These are phyloP conservation scores for Anthrax anthrax DNA, from an alignment of 2,888 invertebrate genomes.

Conservation along the genomic window DNA sequence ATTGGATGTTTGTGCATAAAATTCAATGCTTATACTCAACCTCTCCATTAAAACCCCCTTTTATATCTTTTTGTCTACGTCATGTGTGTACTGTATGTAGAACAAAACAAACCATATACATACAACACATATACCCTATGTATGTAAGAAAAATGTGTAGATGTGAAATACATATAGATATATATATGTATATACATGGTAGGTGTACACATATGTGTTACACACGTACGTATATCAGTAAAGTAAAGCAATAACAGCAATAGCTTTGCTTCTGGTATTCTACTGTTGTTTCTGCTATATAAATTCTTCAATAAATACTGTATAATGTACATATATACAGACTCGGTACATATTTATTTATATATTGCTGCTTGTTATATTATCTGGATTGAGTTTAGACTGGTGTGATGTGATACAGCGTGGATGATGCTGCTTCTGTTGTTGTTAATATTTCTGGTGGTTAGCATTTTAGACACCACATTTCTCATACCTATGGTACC, in stretches of 20 bases:
- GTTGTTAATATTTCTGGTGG: background rate
- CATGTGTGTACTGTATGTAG: background rate
- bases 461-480: background rate
- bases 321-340: too few species aligned
- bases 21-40: background rate
- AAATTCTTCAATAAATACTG: too few species aligned
- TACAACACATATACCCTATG: background rate
- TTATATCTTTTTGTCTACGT: background rate
- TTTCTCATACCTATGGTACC: background rate
- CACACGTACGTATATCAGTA: too few species aligned
- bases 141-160: too few species aligned
- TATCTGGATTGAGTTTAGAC: background rate
- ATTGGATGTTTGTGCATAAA: background rate
- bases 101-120: background rate
- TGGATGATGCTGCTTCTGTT: background rate
- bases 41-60: background rate
- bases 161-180: too few species aligned
- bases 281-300: too few species aligned
- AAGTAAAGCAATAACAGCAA: background rate
- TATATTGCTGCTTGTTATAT: background rate
- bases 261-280: slow-evolving; percentile 1
- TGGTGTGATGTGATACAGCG: background rate
- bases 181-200: too few species aligned
- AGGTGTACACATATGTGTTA: too few species aligned
- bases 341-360: too few species aligned